phyloP scores from a whole-genome alignment of 2,888 invertebrate species.

The Lathronympha strigana region DNA sequence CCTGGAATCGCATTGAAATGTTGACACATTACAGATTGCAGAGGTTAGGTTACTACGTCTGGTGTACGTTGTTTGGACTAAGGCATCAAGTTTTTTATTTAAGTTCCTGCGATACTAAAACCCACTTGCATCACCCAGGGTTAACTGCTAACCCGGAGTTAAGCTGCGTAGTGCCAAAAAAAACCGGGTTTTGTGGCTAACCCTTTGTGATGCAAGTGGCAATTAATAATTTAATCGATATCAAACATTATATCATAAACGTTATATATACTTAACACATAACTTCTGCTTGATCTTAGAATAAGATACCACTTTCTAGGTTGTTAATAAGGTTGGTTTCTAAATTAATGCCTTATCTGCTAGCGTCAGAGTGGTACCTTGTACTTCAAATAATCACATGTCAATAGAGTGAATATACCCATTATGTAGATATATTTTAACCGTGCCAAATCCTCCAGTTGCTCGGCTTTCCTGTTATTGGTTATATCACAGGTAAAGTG shows the following conservation, averaged over 20 bases:
- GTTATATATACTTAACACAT: background rate
- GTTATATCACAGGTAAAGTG: conserved; percentile 17
- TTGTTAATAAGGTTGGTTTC: too few relatives aligned
- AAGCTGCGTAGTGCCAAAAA: too few relatives aligned
- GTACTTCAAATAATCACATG: too few relatives aligned
- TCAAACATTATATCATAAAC: background rate
- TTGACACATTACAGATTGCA: conserved; percentile 45
- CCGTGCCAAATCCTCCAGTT: background rate
- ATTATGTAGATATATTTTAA: background rate
- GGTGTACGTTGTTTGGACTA: background rate
- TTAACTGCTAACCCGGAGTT: too few relatives aligned
- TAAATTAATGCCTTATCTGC: too few relatives aligned
- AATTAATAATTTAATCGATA: background rate
- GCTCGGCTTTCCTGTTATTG: conserved; percentile 19
- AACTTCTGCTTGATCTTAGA: too few relatives aligned
- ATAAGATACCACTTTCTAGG: too few relatives aligned
- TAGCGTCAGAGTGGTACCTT: too few relatives aligned
- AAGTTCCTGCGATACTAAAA: background rate
- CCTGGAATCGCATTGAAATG: conserved; percentile 65
- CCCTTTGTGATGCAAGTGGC: too few relatives aligned
- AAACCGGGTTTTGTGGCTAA: too few relatives aligned
- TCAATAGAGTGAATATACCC: background rate
- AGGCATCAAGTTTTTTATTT: conserved; percentile 1
- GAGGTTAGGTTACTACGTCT: conserved; percentile 42
- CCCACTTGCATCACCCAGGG: too few relatives aligned